Evolutionary conservation across 2,888 invertebrate species (phyloP), one percentile per base, ranked within the genome.

Genomic region (Napeogenes inachia): DNA sequence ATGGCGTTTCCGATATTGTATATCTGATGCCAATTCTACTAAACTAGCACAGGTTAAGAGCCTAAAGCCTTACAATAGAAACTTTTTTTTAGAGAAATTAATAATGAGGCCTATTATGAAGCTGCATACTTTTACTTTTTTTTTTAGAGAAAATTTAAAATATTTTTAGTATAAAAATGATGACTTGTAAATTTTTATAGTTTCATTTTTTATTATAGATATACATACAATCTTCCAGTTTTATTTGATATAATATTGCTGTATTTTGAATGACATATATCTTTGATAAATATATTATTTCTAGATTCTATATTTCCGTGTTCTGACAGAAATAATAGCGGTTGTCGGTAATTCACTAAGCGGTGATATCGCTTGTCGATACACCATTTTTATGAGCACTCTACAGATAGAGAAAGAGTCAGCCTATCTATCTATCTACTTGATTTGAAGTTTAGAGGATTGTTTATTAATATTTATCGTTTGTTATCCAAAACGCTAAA

Each of bases 291-390:
- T 21, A 45, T 45, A 65, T 50, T 68, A 32, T 57, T 73, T 85
- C 82, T 67, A 80, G 81, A 57, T 13, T 55, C 21, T 56, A 46
- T 73, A 78, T 56, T 56, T 80, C 78, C 60, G 55, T 68, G 79
- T 71, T 33, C 46, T 65, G 71, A 73, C 74, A 78, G 77, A 81
- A 84, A 84, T 88, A 87, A 85, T 87, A 78, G 79, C 68, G 75
- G 67, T 71, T 73, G 75, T 71, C 82, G 75, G 84, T 88, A 86
- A 85, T 80, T 88, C 85, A 86, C 88, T 81, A 80, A 81, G 82
- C 80, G 87, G 87, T 87, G 80, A 73, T 88, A 88, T 88, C 85
- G 78, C 73, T 79, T 80, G 84, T 81, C 85, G 84, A 87, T 85
- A 84, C 81, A 77, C 77, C 77, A 76, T 87, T 87, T 87, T 89